These are phyloP conservation scores for Donacobius atricapilla DNA, from an alignment of 2,113 vertebrate species.

Conservation along the genomic window DNA sequence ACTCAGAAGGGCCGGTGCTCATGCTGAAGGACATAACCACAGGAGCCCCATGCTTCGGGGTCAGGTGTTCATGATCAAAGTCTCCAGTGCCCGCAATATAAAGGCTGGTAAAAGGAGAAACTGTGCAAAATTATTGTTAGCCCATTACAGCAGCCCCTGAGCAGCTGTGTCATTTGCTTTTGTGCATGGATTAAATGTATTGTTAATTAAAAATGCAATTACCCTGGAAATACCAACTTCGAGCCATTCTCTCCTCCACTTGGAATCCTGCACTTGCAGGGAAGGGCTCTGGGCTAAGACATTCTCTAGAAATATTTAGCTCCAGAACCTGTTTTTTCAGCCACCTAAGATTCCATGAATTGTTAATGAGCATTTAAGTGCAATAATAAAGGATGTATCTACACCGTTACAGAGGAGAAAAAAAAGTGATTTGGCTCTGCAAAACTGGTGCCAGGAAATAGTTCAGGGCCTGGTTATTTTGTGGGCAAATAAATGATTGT, in stretches of 20 bases:
- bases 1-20: not conserved
- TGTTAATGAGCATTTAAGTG: conserved; percentile 58
- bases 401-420: not conserved
- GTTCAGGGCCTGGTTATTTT: conserved; percentile 26
- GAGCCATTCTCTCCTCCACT: not conserved
- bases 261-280: not conserved
- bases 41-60: not conserved
- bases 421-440: not conserved
- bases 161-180: not conserved
- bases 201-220: conserved; percentile 29
- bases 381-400: conserved; percentile 20
- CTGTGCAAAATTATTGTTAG: not conserved
- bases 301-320: conserved; percentile 1
- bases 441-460: conserved; percentile 15
- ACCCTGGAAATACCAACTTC: not conserved
- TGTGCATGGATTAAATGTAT: conserved; percentile 24
- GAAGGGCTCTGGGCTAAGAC: not conserved
- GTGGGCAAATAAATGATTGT: conserved; percentile 42
- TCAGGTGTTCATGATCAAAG: not conserved
- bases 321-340: conserved; percentile 19
- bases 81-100: not conserved
- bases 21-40: rapidly evolving
- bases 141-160: not conserved
- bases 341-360: conserved; percentile 30
- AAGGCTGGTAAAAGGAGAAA: not conserved